phyloP scores from a whole-genome alignment of 2,113 vertebrate species.

The Eublepharis macularius region DNA sequence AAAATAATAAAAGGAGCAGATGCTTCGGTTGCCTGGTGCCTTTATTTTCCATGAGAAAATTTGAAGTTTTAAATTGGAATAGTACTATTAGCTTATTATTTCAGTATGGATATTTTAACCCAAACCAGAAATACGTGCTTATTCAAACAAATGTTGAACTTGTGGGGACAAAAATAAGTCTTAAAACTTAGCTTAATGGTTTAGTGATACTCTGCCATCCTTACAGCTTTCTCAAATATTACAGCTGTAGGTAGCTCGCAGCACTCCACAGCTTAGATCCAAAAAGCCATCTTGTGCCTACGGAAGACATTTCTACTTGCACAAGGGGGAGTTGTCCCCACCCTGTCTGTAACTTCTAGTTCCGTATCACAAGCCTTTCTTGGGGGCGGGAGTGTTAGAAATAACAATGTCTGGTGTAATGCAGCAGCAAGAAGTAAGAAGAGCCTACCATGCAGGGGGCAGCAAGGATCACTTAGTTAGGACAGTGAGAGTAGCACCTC shows the following conservation, averaged over 20 bases:
- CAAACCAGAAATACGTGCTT: conserved; percentile 58
- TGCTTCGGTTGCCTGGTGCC: conserved; percentile 40
- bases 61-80: conserved; percentile 54
- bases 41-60: conserved; percentile 62
- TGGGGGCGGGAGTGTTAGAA: neutral
- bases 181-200: neutral
- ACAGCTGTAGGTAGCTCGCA: neutral
- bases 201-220: neutral
- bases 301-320: neutral
- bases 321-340: neutral
- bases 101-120: conserved; percentile 52
- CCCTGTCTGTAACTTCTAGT: neutral
- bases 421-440: no score
- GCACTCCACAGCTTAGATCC: neutral
- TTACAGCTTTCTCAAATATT: neutral
- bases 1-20: conserved; percentile 54
- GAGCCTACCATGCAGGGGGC: no score
- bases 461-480: no score
- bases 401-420: no score
- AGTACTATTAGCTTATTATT: conserved; percentile 46
- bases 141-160: conserved; percentile 24
- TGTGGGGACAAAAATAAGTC: conserved; percentile 25
- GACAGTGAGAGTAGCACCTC: no score
- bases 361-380: neutral
- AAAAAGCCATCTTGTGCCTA: neutral